A percentile compares a stretch with the other conserved stretches of the same genome.
phyloP scores from a whole-genome alignment of 2,797 vertebrate genomes.

The Acipenser ruthenus region DNA sequence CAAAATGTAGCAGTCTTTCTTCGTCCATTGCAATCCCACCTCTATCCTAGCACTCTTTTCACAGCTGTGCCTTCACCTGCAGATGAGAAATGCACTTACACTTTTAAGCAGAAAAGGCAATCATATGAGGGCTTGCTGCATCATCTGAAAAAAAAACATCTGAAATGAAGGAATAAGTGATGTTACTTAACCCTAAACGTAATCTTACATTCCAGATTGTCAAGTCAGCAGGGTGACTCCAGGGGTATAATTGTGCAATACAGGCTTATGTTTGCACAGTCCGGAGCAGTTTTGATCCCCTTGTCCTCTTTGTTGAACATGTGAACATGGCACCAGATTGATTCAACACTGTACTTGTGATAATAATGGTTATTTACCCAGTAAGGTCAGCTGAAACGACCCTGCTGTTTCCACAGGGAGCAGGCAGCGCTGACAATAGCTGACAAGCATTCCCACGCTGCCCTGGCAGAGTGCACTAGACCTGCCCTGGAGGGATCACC shows the following conservation, averaged over 20 bases:
- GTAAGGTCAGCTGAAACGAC: not conserved
- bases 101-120: too few relatives aligned
- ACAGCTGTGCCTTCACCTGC: too few relatives aligned
- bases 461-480: not conserved
- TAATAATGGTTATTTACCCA: not conserved
- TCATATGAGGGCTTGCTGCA: too few relatives aligned
- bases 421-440: not conserved
- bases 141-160: too few relatives aligned
- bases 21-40: too few relatives aligned
- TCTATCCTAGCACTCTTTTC: too few relatives aligned
- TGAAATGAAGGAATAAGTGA: too few relatives aligned
- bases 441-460: not conserved
- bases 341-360: not conserved
- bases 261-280: not conserved
- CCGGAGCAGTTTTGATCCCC: conserved; percentile 11
- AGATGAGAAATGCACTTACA: too few relatives aligned
- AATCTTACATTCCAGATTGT: too few relatives aligned
- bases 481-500: not conserved
- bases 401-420: not conserved
- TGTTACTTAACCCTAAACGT: too few relatives aligned
- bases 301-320: conserved; percentile 3
- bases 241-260: not conserved
- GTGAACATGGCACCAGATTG: not conserved
- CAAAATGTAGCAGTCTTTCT: too few relatives aligned
- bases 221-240: too few relatives aligned